These are phyloP conservation scores for Pithys albifrons DNA, from an alignment of 2,113 vertebrate species.

Conservation along the genomic window DNA sequence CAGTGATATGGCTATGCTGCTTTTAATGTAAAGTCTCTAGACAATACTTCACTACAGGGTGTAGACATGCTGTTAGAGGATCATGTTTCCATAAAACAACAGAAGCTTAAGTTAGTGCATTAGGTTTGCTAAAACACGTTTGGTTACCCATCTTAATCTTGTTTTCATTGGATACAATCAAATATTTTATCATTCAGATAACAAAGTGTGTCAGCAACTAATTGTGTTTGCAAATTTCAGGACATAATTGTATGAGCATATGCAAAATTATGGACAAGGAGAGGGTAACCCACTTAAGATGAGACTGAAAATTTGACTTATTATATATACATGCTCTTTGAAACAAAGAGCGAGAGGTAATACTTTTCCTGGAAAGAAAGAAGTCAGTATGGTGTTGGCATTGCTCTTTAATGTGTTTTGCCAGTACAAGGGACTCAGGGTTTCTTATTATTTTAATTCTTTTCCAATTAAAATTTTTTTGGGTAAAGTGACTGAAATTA, in stretches of 20 bases:
- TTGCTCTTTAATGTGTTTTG: background rate
- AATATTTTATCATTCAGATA: conserved; percentile 61
- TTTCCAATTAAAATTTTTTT: conserved; percentile 23
- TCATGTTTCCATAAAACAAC: conserved; percentile 50
- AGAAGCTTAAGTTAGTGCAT: conserved; percentile 20
- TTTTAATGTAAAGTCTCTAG: conserved; percentile 19
- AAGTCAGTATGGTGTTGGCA: background rate
- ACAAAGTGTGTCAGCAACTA: conserved; percentile 61
- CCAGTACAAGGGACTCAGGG: background rate
- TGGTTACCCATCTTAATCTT: conserved; percentile 50
- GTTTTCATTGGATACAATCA: conserved; percentile 61
- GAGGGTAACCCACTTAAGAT: conserved; percentile 33
- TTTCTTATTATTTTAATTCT: background rate
- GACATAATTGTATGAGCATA: conserved; percentile 39
- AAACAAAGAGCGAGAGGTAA: background rate
- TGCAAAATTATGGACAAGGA: conserved; percentile 40
- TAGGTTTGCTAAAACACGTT: conserved; percentile 46
- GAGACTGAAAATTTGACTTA: conserved; percentile 10
- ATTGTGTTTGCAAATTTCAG: conserved; percentile 63
- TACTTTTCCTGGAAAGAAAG: background rate
- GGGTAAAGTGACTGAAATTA: background rate
- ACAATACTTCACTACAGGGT: conserved; percentile 2
- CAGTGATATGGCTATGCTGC: background rate
- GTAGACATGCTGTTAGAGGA: conserved; percentile 20
- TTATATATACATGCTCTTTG: background rate